A percentile compares a stretch with the other conserved stretches of the same genome.
phyloP scores from a whole-genome alignment of 92 coral and sea anemone genomes.

The Desmophyllum pertusum region DNA sequence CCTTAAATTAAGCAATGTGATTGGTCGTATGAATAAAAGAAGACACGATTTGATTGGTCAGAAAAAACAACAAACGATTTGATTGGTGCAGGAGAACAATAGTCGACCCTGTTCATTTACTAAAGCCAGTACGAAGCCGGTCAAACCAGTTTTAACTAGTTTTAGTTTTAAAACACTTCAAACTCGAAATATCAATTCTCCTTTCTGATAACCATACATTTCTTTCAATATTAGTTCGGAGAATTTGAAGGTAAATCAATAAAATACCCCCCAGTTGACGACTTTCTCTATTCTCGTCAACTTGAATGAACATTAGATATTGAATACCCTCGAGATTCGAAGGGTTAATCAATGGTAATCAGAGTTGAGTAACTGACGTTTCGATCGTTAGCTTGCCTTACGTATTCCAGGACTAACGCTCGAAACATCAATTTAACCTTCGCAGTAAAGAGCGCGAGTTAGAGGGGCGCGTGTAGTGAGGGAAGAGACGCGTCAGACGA shows the following conservation, averaged over 20 bases:
- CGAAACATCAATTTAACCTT: not conserved
- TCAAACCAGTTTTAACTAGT: no score
- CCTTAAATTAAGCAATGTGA: not conserved
- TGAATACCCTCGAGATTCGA: not conserved
- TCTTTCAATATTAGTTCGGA: not conserved
- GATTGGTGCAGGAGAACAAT: not conserved
- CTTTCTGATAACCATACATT: not conserved
- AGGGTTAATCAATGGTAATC: not conserved
- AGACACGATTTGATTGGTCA: not conserved
- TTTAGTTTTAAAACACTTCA: no score
- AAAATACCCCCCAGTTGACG: not conserved
- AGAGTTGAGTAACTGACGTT: not conserved
- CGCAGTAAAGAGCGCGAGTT: no score
- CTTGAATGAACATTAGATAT: not conserved
- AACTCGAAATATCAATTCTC: no score
- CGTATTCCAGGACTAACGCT: not conserved
- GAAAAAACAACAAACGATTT: not conserved
- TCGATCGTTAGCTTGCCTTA: not conserved
- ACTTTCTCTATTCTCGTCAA: not conserved
- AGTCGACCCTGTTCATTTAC: not conserved
- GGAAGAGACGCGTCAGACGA: no score
- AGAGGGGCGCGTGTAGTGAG: no score
- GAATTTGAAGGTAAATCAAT: not conserved
- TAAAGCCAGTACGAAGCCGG: not conserved
- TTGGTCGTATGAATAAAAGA: not conserved